Percentiles rank a stretch among this genome's conserved stretches.
Evolutionary conservation across 2,113 vertebrate species (phyloP).

Genomic region (Nothoprocta pentlandii): DNA sequence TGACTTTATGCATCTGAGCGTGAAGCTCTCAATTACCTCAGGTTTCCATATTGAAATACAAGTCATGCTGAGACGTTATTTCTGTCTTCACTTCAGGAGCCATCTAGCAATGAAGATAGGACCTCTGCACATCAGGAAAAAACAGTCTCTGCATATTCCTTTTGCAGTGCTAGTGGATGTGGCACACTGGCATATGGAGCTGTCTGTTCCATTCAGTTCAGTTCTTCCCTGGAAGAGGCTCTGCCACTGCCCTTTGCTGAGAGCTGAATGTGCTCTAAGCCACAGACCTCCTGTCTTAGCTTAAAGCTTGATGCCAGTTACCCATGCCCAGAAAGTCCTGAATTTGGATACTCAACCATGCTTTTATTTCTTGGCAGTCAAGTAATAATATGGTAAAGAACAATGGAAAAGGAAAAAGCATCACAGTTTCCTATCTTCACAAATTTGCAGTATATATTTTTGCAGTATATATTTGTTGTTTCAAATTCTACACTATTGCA

Average conservation of each 20-base stretch:
- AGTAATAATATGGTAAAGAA: background rate
- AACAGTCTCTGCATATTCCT: background rate
- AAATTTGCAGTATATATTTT: background rate
- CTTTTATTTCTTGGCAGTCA: background rate
- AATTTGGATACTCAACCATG: background rate
- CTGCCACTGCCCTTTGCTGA: background rate
- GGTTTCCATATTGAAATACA: slow-evolving; percentile 11
- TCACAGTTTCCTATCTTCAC: background rate
- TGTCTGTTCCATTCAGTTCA: background rate
- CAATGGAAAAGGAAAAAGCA: background rate
- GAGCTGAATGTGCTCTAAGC: background rate
- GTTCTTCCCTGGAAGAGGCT: background rate
- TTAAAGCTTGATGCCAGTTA: background rate
- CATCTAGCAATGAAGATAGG: background rate
- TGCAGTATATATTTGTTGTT: background rate
- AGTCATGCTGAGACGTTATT: background rate
- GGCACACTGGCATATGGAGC: background rate
- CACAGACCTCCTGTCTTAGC: background rate
- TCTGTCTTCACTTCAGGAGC: background rate
- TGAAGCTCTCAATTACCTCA: background rate
- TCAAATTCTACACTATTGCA: background rate
- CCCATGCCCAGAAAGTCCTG: background rate
- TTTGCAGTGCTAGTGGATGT: background rate
- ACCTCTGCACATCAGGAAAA: background rate
- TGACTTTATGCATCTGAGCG: background rate